Conservation (phyloP, 2,888 invertebrate genomes). For the Neoascia interrupta region DNA sequence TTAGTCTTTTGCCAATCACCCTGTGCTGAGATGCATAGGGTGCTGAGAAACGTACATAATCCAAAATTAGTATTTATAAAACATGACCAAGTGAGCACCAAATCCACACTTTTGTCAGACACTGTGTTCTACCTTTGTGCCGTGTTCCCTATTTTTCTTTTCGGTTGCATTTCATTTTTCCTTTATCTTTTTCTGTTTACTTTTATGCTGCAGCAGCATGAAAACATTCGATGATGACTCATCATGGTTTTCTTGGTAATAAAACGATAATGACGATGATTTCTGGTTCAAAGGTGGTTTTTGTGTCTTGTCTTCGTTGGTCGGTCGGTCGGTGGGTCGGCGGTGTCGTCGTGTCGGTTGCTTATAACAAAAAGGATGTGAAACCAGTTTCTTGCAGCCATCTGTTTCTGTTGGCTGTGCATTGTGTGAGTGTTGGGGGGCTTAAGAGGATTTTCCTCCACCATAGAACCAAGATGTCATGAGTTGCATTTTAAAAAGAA, state of each 20-base stretch:
- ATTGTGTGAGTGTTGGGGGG: conserved; percentile 22
- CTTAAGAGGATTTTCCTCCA: conserved; percentile 5
- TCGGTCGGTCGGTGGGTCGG: too few relatives aligned
- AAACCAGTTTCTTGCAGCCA: conserved; percentile 43
- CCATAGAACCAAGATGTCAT: neutral
- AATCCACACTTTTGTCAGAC: conserved; percentile 5
- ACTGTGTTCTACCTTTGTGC: conserved; percentile 2
- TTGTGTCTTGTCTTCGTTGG: conserved; percentile 4
- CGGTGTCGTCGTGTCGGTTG: too few relatives aligned
- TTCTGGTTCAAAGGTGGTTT: conserved; percentile 43
- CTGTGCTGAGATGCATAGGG: too few relatives aligned
- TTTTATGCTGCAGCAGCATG: conserved; percentile 27
- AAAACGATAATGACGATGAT: conserved; percentile 53
- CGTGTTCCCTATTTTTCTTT: neutral
- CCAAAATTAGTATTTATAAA: conserved; percentile 24
- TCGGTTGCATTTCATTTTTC: conserved; percentile 30
- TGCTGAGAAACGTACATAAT: too few relatives aligned
- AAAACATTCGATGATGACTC: conserved; percentile 28
- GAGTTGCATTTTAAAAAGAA: neutral
- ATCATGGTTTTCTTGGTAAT: conserved; percentile 51
- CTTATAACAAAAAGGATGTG: conserved; percentile 53
- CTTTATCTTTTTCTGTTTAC: conserved; percentile 35
- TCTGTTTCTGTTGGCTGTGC: too few relatives aligned
- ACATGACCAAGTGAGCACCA: conserved; percentile 60
- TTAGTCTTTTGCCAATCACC: too few relatives aligned